Evolutionary conservation across 2,113 vertebrate species (phyloP), one percentile per base, ranked within the genome.

Genomic region (Gnathonemus echidnorhynchus): DNA sequence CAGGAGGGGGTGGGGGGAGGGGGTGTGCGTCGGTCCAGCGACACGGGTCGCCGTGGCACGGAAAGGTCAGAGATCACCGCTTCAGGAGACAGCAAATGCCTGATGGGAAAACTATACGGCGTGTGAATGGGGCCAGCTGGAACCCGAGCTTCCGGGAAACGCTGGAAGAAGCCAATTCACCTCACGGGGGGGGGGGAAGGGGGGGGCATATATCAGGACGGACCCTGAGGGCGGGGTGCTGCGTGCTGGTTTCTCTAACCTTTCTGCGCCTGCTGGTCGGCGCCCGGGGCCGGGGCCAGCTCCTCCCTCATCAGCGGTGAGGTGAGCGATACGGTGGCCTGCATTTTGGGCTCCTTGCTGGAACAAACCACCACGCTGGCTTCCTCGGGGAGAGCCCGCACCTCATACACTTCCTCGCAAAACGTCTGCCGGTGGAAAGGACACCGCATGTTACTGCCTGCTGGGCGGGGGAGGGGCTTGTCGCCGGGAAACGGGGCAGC

Each of bases 221-320:
- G 77, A 77, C 49, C 49, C 11, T 50, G 77, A 74, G 48, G 31
- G 83, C 66, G 80, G 39, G 74, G 91, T 90, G 91, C 87, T 90
- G 92, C 94, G 93, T 94, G 95, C 94, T 94, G 94, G 96, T 95
- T 95, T 96, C 96, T 96, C 96, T 96, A 96, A 96, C 96, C 96
- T 96, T 96, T 96, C 96, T 95, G 95, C 91, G 95, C 95, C 95
- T 95, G 91, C 92, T 95, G 94, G 94, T 93, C 94, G 91, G 95
- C 94, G 94, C 95, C 95, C 95, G 93, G 94, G 91, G 91, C 96
- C 95, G 90, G 93, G 92, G 92, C 93, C 92, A 94, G 92, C 87
- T 97, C 96, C 93, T 97, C 96, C 89, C 96, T 95, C 97, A 98
- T 97, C 93, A 97, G 95, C 84, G 96, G 95, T 17, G 96, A 98